phyloP scores from a whole-genome alignment of 2,113 vertebrate genomes.

The Aspiorhynchus laticeps region DNA sequence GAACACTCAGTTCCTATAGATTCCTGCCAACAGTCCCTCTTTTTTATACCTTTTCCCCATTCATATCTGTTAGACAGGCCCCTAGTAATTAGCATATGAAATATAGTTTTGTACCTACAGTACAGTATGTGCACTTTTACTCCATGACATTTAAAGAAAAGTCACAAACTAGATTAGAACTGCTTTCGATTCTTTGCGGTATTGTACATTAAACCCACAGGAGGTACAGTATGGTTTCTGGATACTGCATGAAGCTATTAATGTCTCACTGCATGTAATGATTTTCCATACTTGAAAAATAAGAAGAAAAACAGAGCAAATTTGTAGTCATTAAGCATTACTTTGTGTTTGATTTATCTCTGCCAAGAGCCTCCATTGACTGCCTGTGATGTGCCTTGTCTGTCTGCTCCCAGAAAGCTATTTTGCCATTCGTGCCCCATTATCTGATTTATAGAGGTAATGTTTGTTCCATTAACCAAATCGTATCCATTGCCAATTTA shows the following conservation, averaged over 20 bases:
- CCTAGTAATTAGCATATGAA: slow-evolving; percentile 30
- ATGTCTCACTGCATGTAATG: background rate
- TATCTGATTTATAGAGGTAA: slow-evolving; percentile 58
- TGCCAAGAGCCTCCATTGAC: slow-evolving; percentile 42
- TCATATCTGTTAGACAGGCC: slow-evolving; percentile 18
- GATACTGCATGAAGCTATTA: slow-evolving; percentile 8
- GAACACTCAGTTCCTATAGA: slow-evolving; percentile 35
- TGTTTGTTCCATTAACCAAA: slow-evolving; percentile 62
- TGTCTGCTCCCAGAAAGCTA: slow-evolving; percentile 54
- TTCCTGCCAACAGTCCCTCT: slow-evolving; percentile 25
- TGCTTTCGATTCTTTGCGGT: background rate
- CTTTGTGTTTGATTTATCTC: slow-evolving; percentile 27
- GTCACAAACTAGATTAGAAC: slow-evolving; percentile 34
- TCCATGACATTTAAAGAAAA: slow-evolving; percentile 37
- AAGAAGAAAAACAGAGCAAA: slow-evolving; percentile 30
- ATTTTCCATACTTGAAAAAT: slow-evolving; percentile 42
- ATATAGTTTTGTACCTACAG: slow-evolving; percentile 13
- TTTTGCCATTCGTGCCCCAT: slow-evolving; percentile 59
- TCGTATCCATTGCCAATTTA: slow-evolving; percentile 51
- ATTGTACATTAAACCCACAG: slow-evolving; percentile 21
- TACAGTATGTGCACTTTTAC: slow-evolving; percentile 37
- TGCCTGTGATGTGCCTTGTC: slow-evolving; percentile 36
- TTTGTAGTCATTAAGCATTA: slow-evolving; percentile 24
- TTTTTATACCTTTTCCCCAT: background rate
- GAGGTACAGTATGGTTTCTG: background rate